Evolutionary conservation across 2,113 vertebrate species (phyloP), one percentile per base, ranked within the genome.

Genomic region (Gadus chalcogrammus): DNA sequence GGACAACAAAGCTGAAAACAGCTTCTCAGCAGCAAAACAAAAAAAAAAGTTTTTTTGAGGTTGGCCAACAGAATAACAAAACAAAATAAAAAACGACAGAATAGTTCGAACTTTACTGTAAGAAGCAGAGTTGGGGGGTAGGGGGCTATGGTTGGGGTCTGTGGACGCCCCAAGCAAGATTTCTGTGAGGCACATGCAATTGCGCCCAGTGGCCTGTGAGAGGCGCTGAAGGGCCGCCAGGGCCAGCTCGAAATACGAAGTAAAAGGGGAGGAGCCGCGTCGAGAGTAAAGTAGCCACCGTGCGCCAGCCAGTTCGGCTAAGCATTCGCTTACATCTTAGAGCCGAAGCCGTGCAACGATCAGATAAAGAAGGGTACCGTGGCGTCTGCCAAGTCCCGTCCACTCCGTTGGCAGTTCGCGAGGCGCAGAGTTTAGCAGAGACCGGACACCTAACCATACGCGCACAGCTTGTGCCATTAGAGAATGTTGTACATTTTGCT

Each of bases 261-360:
- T 70, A 74, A 68, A 89, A 91, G 85, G 90, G 91, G 91, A 89
- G 91, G 91, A 91, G 89, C 89, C 60, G 83, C 78, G 70, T 80
- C 75, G 74, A 82, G 84, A 89, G 89, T 88, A 90, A 91, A 93
- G 90, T 92, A 89, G 82, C 90, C 84, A 85, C 90, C 81, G 85
- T 72, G 82, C 81, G 85, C 78, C 76, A 61, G 79, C 42, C 42
- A 35, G 31, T 35, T 35, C 31, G 31, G 31, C 31, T 35, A 35
- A 69, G 87, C 89, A 77, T 78, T 76, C 82, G 82, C 83, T 86
- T 73, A 79, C 84, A 85, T 82, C 85, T 80, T 79, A 60, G 79
- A 78, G 72, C 70, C 73, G 66, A 76, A 79, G 84, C 82, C 31
- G 31, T 35, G 4, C 31, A 35, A 35, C 31, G 31, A 35, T 35